phyloP scores from a whole-genome alignment of 2,888 invertebrate genomes.

The Platynereis dumerilii region DNA sequence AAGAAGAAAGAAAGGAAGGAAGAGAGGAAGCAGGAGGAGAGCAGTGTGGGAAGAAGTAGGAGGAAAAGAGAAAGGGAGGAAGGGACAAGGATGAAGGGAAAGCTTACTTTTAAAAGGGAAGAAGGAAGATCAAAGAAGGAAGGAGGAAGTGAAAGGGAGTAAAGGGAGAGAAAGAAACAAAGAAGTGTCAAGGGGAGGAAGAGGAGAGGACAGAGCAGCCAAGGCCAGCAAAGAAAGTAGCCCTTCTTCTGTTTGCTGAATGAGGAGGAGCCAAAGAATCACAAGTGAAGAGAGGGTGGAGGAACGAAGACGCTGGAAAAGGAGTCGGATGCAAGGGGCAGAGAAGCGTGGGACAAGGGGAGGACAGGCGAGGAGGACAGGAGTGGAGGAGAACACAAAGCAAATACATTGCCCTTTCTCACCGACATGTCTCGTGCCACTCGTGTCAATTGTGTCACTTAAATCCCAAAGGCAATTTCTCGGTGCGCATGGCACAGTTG shows the following conservation, averaged over 20 bases:
- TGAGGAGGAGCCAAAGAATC: neutral
- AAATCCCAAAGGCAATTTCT: too few relatives aligned
- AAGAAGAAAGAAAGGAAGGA: conserved; percentile 8
- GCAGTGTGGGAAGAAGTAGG: conserved; percentile 2
- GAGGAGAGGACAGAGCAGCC: neutral
- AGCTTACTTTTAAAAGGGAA: conserved; percentile 14
- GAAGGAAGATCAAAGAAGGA: neutral
- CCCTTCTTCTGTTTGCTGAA: neutral
- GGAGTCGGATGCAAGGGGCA: neutral
- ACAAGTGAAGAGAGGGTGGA: neutral
- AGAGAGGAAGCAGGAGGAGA: neutral
- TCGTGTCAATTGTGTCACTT: too few relatives aligned
- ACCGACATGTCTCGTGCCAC: too few relatives aligned
- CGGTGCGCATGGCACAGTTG: too few relatives aligned
- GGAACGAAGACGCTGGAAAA: neutral
- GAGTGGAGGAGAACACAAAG: neutral
- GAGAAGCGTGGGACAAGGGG: neutral
- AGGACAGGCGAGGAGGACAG: neutral
- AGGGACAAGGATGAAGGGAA: conserved; percentile 10
- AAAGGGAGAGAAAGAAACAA: neutral
- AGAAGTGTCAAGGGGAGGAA: neutral
- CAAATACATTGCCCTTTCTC: too few relatives aligned
- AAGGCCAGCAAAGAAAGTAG: neutral
- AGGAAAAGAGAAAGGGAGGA: conserved; percentile 12
- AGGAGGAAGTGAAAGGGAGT: too few relatives aligned